Evolutionary conservation across 2,113 vertebrate genomes (phyloP).

Genomic region (Tragelaphus strepsiceros): DNA sequence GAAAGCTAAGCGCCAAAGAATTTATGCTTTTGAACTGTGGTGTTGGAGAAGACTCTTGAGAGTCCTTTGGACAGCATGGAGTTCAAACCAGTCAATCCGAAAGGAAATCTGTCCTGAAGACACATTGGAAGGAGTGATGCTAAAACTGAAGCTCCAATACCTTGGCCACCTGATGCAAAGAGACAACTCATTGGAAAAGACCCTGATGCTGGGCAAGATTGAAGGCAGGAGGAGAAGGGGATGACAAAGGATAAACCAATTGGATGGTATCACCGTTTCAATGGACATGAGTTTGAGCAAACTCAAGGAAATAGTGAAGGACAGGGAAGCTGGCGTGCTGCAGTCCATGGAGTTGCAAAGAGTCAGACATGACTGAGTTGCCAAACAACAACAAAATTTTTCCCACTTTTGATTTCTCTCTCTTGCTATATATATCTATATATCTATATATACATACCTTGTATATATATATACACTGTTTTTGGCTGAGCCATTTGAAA

Average conservation of each 20-base stretch:
- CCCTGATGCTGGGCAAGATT: neutral
- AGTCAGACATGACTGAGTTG: neutral
- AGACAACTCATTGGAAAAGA: neutral
- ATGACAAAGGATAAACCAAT: neutral
- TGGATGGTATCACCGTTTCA: neutral
- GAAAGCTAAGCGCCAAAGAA: neutral
- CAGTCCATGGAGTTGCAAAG: neutral
- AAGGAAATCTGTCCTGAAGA: neutral
- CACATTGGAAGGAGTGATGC: neutral
- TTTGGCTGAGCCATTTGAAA: neutral
- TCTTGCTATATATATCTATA: neutral
- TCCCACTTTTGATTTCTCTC: neutral
- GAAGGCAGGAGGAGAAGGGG: neutral
- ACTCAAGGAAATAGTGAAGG: neutral
- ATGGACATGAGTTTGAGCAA: neutral
- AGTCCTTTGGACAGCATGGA: neutral
- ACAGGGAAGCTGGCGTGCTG: neutral
- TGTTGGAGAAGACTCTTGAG: neutral
- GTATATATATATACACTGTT: accelerated
- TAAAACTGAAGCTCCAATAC: neutral
- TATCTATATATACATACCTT: no score
- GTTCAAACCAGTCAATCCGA: neutral
- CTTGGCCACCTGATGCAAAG: neutral
- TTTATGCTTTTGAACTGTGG: neutral
- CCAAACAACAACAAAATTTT: neutral